Evolutionary conservation across 2,888 invertebrate species (phyloP).

Genomic region (Busseola fusca): DNA sequence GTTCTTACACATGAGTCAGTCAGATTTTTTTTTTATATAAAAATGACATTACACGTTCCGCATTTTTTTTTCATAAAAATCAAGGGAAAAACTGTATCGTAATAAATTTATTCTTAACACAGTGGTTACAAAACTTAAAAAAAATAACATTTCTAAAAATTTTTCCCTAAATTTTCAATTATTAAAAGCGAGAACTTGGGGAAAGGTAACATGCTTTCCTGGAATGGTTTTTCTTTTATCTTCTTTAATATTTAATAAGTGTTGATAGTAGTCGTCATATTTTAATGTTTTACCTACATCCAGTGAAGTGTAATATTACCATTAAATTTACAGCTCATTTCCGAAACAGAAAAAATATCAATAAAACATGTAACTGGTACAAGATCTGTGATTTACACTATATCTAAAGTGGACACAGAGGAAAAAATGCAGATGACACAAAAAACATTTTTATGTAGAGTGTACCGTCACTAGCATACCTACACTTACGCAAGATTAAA

Average conservation of each 20-base stretch:
- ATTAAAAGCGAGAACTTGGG: conserved; percentile 15
- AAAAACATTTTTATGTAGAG: conserved; percentile 27
- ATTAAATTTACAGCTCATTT: conserved; percentile 39
- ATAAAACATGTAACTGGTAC: conserved; percentile 29
- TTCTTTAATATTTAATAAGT: conserved; percentile 44
- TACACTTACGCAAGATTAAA: neutral
- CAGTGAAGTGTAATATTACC: conserved; percentile 21
- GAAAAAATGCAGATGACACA: conserved; percentile 15
- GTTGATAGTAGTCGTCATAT: conserved; percentile 43
- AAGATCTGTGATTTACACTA: conserved; percentile 32
- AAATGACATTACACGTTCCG: neutral
- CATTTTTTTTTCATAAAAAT: neutral
- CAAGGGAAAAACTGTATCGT: neutral
- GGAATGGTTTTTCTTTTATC: conserved; percentile 31
- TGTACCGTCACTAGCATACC: conserved; percentile 10
- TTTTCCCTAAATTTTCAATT: conserved; percentile 12
- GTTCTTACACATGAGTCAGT: too few species aligned
- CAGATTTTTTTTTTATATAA: neutral
- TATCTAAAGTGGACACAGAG: conserved; percentile 4
- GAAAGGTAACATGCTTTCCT: conserved; percentile 12
- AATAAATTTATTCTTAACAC: neutral
- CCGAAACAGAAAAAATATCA: conserved; percentile 48
- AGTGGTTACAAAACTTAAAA: neutral
- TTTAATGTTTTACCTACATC: conserved; percentile 35
- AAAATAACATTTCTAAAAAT: conserved; percentile 1